Evolutionary conservation across 2,888 invertebrate genomes (phyloP), one percentile per base, ranked within the genome.

Genomic region (Gibbula magus): DNA sequence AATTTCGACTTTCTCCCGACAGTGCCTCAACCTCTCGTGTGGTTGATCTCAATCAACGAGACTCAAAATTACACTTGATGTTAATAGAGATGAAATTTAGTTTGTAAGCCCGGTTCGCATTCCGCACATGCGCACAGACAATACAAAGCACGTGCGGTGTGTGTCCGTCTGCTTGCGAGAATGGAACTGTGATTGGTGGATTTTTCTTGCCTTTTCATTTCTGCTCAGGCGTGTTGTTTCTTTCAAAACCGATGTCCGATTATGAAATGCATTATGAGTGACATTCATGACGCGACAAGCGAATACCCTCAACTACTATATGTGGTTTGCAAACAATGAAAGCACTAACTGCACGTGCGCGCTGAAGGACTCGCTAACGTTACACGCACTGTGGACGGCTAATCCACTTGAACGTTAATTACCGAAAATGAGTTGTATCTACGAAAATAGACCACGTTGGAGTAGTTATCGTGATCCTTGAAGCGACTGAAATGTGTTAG

Each of bases 51-150:
- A 70, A 70, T 70, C 70, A 35, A 39, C 70, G 20, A 35, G 70
- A 70, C 32, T 35, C 29, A n/a, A 35, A 70, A 70, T 70, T 10
- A 70, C 39, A 10, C 70, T 70, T 70, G 70, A 70, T n/a, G 70
- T 70, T 70, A 70, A 70, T 70, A 39, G 70, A 70, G 70, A 35
- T 35, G 39, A 39, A 70, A 70, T 70, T 35, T 35, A 70, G 70
- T 70, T 70, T 39, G 39, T 39, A 70, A 70, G 16, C 39, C 35
- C 20, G 70, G 70, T 70, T 35, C 29, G 32, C 39, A 70, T 70
- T 67, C 70, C 70, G 10, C 35, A 70, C 70, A 70, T 70, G 70
- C 70, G 70, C 70, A 70, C 5, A 35, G 39, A 39, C 70, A 39
- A 39, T 39, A 10, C 16, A 20, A 39, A 70, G 39, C 70, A 70